Evolutionary conservation across 2,888 invertebrate species (phyloP).

Genomic region (Halocaridina rubra): DNA sequence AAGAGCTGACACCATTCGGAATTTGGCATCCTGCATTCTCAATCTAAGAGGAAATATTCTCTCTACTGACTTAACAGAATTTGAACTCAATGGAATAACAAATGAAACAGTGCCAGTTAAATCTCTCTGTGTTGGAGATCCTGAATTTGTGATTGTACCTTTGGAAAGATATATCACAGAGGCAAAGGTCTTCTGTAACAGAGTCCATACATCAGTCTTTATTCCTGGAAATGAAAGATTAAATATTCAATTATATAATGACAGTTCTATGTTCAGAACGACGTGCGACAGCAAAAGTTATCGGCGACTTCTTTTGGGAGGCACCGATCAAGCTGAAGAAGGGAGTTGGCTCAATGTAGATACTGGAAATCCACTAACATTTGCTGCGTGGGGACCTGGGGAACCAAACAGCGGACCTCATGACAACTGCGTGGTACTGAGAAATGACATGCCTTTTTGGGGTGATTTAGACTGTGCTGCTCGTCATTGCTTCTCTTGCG

Average conservation of each 20-base stretch:
- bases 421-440: neutral
- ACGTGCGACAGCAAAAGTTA: neutral
- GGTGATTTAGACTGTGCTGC: neutral
- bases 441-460: neutral
- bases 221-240: neutral
- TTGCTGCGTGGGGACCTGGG: neutral
- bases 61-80: neutral
- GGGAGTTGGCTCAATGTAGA: neutral
- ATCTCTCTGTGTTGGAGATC: neutral
- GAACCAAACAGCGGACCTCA: neutral
- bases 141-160: neutral
- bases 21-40: neutral
- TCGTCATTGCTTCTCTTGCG: neutral
- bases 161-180: neutral
- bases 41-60: neutral
- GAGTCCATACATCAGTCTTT: neutral
- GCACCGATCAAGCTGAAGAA: neutral
- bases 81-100: neutral
- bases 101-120: neutral
- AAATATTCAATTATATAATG: neutral
- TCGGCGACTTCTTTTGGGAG: neutral
- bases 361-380: neutral
- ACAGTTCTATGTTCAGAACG: neutral
- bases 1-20: neutral
- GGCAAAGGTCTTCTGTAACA: neutral